These are phyloP conservation scores for Notothenia coriiceps DNA, from an alignment of 2,113 vertebrate genomes.

Conservation along the genomic window DNA sequence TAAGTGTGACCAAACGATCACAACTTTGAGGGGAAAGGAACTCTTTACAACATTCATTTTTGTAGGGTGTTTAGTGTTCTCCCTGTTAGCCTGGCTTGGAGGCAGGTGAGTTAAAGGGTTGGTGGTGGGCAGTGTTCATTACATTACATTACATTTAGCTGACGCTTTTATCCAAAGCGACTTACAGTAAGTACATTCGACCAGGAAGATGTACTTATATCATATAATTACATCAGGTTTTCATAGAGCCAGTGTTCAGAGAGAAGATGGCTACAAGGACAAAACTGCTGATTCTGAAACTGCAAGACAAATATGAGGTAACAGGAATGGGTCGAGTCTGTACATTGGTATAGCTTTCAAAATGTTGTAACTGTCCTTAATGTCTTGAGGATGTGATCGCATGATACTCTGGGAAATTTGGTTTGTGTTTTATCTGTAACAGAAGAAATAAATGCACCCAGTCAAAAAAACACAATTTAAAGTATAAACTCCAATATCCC, in stretches of 20 bases:
- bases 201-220: too few species aligned
- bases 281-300: slow-evolving; percentile 20
- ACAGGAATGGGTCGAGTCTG: background rate
- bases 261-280: slow-evolving; percentile 19
- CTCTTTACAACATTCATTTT: too few species aligned
- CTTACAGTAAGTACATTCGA: too few species aligned
- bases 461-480: background rate
- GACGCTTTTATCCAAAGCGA: too few species aligned
- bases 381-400: slow-evolving; percentile 16
- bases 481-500: background rate
- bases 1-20: background rate
- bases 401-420: background rate
- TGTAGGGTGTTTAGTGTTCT: background rate
- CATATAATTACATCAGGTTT: too few species aligned
- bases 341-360: slow-evolving; percentile 15
- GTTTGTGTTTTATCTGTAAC: background rate
- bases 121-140: slow-evolving; percentile 13
- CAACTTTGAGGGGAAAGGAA: background rate
- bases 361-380: slow-evolving; percentile 11
- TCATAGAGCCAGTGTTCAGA: background rate
- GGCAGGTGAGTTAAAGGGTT: background rate
- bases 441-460: slow-evolving; percentile 1
- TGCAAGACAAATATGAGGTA: slow-evolving; percentile 11
- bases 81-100: background rate
- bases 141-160: too few species aligned